Base-by-base conservation (phyloP, 2,888 invertebrate species). In the Aphodius granarius region DNA sequence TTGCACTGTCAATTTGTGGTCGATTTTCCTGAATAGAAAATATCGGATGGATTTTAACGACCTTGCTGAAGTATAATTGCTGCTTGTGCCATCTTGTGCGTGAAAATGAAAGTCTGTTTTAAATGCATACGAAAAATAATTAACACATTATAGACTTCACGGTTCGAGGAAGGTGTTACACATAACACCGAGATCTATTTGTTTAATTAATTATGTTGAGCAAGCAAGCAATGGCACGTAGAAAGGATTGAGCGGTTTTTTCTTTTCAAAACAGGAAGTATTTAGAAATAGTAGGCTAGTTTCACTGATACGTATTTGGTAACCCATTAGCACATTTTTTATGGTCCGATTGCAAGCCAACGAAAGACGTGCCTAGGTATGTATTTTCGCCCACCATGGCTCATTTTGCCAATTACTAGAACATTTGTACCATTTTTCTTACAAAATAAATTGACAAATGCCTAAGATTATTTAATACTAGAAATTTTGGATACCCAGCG, bases 151-250 rank as follows among this genome's bases (percentile, higher is more conserved):
- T 43, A 43, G 43, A 13, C 21, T 68, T 68, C 21, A 68, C 68
- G 68, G 9, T 66, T 68, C 22, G 19, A 9, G 20, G 68, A 68
- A 68, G 21, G 68, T 68, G 20, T 21, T 20, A 68, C 21, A 68
- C 68, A 21, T 20, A 19, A 65, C 65, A 65, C 22, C n/a, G 68
- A 68, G 68, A 68, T 68, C 68, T 68, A 68, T 68, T 68, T 68
- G 68, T 21, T 68, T 68, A 68, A 68, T 68, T 68, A 68, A 20
- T 15, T n/a, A 22, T n/a, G 20, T 68, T 68, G 22, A 68, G 68
- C 68, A 68, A 68, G 68, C 68, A 68, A 68, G 20, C n/a, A n/a
- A 21, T 20, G 20, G 43, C 6, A 21, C 68, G 21, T 20, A 20
- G 9, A 43, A 43, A 43, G 43, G 20, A 68, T 68, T 20, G 68